phyloP scores from a whole-genome alignment of 1,140 invertebrate genomes.

The Geopemphigus sp. region DNA sequence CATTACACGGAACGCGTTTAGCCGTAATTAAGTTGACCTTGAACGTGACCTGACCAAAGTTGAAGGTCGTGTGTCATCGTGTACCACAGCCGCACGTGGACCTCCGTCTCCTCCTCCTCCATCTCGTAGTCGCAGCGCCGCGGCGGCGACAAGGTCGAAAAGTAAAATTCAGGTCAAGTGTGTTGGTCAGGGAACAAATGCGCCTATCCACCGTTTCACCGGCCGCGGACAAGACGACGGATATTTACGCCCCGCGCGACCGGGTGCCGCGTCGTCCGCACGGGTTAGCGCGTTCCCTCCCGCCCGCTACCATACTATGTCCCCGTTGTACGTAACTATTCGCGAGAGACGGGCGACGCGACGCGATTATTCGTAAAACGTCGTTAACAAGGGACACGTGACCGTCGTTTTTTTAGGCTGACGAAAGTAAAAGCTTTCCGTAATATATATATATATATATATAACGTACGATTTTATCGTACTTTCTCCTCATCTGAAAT shows the following conservation, averaged over 20 bases:
- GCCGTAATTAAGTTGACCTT: slow-evolving; percentile 35
- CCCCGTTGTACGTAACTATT: no score
- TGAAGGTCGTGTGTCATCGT: slow-evolving; percentile 43
- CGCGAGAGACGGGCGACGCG: no score
- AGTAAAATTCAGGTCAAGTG: slow-evolving; percentile 46
- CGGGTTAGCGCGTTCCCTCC: no score
- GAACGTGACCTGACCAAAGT: slow-evolving; percentile 46
- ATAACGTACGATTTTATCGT: slow-evolving; percentile 42
- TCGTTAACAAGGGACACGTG: slow-evolving; percentile 24
- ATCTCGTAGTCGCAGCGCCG: no score
- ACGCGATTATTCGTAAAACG: neutral
- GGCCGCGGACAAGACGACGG: neutral
- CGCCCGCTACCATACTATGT: no score
- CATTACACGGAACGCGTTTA: neutral
- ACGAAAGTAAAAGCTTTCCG: slow-evolving; percentile 46
- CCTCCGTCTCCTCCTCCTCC: no score
- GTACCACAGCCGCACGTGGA: neutral
- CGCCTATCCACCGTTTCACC: neutral
- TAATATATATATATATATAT: no score
- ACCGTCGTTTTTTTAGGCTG: slow-evolving; percentile 21
- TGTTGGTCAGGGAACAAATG: slow-evolving; percentile 33
- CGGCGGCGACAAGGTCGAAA: slow-evolving; percentile 32
- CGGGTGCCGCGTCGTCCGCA: no score
- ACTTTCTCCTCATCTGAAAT: slow-evolving; percentile 49
- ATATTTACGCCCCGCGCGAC: neutral